A percentile compares a stretch with the other conserved stretches of the same genome.
Conservation (phyloP, 2,113 vertebrate genomes). For the Calypte anna region DNA sequence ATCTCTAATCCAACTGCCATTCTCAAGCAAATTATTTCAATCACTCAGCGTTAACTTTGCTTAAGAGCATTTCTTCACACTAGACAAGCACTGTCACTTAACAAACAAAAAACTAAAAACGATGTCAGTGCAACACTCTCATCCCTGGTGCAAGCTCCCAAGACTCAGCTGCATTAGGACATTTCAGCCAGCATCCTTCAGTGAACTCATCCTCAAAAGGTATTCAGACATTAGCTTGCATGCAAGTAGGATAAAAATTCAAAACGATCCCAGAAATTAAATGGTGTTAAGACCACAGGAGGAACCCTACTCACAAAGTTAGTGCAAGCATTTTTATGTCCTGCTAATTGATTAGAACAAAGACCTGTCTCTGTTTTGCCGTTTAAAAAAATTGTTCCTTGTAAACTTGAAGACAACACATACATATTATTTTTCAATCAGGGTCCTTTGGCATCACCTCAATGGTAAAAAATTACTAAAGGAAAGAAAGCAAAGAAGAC, state of each 20-base stretch:
- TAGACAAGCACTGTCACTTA: background rate
- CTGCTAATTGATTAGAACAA: background rate
- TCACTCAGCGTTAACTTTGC: background rate
- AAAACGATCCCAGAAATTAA: background rate
- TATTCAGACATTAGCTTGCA: background rate
- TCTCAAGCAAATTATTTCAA: background rate
- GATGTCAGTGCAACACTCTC: background rate
- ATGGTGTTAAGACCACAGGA: background rate
- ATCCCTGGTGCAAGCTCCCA: background rate
- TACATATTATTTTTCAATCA: background rate
- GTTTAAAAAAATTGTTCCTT: background rate
- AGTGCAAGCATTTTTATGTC: background rate
- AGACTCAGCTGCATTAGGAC: background rate
- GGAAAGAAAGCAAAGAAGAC: background rate
- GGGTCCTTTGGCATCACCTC: background rate
- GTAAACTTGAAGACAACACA: background rate
- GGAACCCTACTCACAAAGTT: background rate
- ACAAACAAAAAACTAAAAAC: background rate
- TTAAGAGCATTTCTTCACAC: background rate
- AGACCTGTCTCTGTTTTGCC: background rate
- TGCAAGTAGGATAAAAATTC: background rate
- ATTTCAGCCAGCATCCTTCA: background rate
- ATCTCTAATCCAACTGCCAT: background rate
- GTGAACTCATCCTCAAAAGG: background rate
- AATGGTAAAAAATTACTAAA: background rate